Evolutionary conservation across 2,113 vertebrate genomes (phyloP).

Genomic region (Mormyrus iriodes): DNA sequence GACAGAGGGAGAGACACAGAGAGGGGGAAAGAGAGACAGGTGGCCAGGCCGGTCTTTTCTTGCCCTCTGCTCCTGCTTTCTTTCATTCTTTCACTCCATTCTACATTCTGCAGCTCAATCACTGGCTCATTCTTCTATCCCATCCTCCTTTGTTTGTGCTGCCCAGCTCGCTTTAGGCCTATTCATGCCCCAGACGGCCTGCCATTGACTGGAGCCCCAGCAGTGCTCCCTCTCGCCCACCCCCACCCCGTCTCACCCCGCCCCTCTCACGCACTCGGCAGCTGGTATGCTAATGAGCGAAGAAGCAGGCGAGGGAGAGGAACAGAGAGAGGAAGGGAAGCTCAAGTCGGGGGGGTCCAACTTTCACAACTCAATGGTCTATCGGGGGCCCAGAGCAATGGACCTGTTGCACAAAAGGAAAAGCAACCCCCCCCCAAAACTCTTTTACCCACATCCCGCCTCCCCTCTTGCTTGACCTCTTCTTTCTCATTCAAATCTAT

Average conservation of each 20-base stretch:
- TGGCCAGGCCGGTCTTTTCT: constrained; percentile 40
- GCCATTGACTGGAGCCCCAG: constrained; percentile 43
- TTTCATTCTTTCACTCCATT: constrained; percentile 43
- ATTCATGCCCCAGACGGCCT: constrained; percentile 42
- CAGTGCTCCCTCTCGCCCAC: constrained; percentile 10
- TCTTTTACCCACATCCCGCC: constrained; percentile 27
- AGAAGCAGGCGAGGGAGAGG: constrained; percentile 29
- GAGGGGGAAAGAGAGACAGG: constrained; percentile 40
- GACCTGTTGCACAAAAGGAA: constrained; percentile 37
- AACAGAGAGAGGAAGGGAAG: constrained; percentile 23
- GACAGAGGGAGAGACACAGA: constrained; percentile 35
- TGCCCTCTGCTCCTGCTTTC: constrained; percentile 42
- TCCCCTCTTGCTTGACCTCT: constrained; percentile 35
- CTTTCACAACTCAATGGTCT: constrained; percentile 37
- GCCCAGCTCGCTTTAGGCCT: constrained; percentile 36
- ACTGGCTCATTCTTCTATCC: constrained; percentile 37
- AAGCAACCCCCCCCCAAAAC: constrained; percentile 29
- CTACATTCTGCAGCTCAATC: constrained; percentile 39
- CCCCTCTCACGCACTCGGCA: constrained; percentile 30
- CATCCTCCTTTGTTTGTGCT: constrained; percentile 35
- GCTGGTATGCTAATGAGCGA: constrained; percentile 46
- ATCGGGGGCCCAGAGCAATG: constrained; percentile 26
- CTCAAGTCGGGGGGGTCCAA: not conserved
- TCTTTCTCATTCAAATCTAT: constrained; percentile 41
- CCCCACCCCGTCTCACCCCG: constrained; percentile 13